These are phyloP conservation scores for Carpatolechia fugitivella DNA, from an alignment of 2,888 invertebrate genomes.

Conservation along the genomic window DNA sequence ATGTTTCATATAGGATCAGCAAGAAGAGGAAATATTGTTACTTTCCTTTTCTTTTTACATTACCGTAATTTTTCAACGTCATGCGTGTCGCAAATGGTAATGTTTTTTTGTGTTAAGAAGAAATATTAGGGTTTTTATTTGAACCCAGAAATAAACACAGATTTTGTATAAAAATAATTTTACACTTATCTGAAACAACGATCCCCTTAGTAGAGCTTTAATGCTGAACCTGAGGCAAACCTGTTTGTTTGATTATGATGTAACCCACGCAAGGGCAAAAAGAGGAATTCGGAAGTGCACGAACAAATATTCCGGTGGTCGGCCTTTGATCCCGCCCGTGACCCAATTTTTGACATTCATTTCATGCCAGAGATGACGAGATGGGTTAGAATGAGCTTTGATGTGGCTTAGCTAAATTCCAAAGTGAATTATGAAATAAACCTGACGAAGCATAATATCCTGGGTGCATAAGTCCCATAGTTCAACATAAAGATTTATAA, in stretches of 20 bases:
- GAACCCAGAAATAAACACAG: no score
- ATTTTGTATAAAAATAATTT: no score
- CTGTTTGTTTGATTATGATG: no score
- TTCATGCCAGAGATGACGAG: conserved; percentile 8
- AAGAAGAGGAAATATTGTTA: background rate
- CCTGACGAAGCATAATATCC: background rate
- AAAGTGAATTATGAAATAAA: conserved; percentile 12
- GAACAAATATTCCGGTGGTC: conserved; percentile 12
- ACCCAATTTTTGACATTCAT: conserved; percentile 19
- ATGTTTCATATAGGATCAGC: background rate
- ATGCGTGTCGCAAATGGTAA: background rate
- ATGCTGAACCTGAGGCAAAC: no score
- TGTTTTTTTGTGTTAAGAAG: background rate
- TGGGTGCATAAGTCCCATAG: background rate
- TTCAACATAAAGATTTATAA: background rate
- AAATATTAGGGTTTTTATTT: background rate
- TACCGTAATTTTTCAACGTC: background rate
- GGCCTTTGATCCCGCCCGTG: conserved; percentile 19
- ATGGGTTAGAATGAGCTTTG: conserved; percentile 9
- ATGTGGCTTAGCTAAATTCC: conserved; percentile 8
- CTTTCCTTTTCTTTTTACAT: background rate
- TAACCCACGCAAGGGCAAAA: background rate
- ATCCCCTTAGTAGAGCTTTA: no score
- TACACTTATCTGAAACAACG: no score
- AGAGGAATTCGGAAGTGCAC: conserved; percentile 13